Conservation (phyloP, 2,888 invertebrate genomes). For the Tanytarsus gracilentus region DNA sequence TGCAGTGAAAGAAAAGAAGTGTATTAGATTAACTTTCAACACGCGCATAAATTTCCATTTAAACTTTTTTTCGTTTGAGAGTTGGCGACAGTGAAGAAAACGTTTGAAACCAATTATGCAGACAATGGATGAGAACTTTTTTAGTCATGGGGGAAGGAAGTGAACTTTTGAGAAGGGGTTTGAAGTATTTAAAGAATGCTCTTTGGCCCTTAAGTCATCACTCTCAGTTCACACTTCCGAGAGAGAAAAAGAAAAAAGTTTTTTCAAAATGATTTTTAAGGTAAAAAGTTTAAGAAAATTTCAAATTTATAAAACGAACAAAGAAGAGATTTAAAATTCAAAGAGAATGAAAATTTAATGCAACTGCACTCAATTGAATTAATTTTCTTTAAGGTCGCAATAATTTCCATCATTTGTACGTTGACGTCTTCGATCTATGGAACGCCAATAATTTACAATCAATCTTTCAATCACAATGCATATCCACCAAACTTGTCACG, state of each 20-base stretch:
- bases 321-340: not conserved
- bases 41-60: slow-evolving; percentile 12
- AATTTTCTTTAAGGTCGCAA: not conserved
- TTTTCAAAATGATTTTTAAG: slow-evolving; percentile 7
- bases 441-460: slow-evolving; percentile 19
- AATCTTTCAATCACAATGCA: slow-evolving; percentile 1
- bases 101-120: not conserved
- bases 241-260: not conserved
- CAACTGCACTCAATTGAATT: not conserved
- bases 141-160: not conserved
- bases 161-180: not conserved
- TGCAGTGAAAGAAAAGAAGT: too few relatives aligned
- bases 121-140: not conserved
- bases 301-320: too few relatives aligned
- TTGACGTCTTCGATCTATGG: slow-evolving; percentile 13
- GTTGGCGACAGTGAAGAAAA: not conserved
- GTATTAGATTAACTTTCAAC: slow-evolving; percentile 1
- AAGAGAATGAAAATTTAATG: not conserved
- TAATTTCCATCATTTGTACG: slow-evolving; percentile 1
- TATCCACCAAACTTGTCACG: not conserved
- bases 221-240: not conserved
- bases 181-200: slow-evolving; percentile 1
- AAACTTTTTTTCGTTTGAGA: not conserved
- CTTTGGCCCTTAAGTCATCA: not conserved
- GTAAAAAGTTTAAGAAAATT: not conserved